phyloP scores from a whole-genome alignment of 2,888 invertebrate genomes.

The Zootermopsis nevadensis region DNA sequence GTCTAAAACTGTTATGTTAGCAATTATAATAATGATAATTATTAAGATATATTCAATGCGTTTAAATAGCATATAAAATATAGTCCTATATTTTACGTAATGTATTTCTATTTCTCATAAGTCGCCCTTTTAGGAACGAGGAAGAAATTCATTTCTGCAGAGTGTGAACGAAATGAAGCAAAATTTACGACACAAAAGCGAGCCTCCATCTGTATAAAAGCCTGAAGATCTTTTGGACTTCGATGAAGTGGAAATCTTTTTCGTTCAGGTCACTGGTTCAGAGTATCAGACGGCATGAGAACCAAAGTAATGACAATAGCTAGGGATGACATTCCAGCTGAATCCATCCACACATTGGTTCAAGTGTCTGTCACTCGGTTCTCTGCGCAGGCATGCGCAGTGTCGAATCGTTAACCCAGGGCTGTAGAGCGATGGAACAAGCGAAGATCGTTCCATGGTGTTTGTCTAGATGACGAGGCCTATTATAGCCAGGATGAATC shows the following conservation, averaged over 20 bases:
- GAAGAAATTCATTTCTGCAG: background rate
- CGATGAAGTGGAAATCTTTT: constrained; percentile 39
- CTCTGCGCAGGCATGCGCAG: background rate
- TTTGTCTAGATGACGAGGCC: too few relatives aligned
- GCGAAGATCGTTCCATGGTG: background rate
- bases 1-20: too few relatives aligned
- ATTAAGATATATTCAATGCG: too few relatives aligned
- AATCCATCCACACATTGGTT: background rate
- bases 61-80: too few relatives aligned
- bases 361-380: constrained; percentile 35
- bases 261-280: constrained; percentile 28
- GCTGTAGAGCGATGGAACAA: too few relatives aligned
- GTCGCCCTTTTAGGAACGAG: background rate
- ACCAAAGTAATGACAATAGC: background rate
- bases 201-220: background rate
- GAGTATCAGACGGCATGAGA: constrained; percentile 4
- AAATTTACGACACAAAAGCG: background rate
- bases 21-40: too few relatives aligned
- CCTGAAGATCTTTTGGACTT: constrained; percentile 2
- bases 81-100: too few relatives aligned
- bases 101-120: too few relatives aligned
- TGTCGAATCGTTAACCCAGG: constrained; percentile 24
- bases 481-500: too few relatives aligned
- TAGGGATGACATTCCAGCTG: background rate
- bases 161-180: background rate